Evolutionary conservation across 2,113 vertebrate species (phyloP).

Genomic region (Ameiurus melas): DNA sequence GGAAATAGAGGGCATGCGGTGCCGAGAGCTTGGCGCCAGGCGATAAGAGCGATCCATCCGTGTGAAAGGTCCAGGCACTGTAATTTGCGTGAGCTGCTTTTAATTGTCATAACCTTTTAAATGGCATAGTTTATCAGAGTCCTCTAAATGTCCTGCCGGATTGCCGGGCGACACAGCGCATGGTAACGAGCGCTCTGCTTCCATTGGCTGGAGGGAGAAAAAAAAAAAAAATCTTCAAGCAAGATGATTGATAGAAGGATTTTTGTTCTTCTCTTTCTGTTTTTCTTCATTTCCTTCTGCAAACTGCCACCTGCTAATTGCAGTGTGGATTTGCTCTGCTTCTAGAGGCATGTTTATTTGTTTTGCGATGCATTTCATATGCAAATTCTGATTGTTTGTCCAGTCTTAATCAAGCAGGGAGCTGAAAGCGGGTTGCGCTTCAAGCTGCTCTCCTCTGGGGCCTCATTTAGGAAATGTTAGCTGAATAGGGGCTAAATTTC

Average conservation of each 20-base stretch:
- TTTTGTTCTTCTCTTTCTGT: conserved; percentile 44
- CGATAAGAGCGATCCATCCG: conserved; percentile 64
- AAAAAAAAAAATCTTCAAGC: conserved; percentile 71
- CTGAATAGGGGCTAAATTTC: conserved; percentile 74
- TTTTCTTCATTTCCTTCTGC: conserved; percentile 58
- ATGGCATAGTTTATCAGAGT: conserved; percentile 80
- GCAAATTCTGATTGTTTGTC: conserved; percentile 73
- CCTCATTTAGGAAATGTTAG: conserved; percentile 77
- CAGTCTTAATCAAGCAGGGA: conserved; percentile 70
- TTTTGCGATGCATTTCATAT: conserved; percentile 71
- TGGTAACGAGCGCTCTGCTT: conserved; percentile 64
- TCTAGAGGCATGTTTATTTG: conserved; percentile 43
- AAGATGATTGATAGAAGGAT: conserved; percentile 65
- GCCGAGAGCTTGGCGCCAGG: conserved; percentile 43
- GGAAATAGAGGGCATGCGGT: conserved; percentile 50
- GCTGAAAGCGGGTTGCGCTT: conserved; percentile 61
- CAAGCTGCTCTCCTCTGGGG: conserved; percentile 69
- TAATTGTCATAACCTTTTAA: conserved; percentile 85
- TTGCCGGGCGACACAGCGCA: conserved; percentile 56
- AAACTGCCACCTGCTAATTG: conserved; percentile 76
- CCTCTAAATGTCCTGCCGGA: conserved; percentile 75
- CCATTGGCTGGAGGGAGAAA: conserved; percentile 62
- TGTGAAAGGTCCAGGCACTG: conserved; percentile 77
- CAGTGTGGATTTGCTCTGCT: conserved; percentile 56
- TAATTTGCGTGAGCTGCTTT: conserved; percentile 78